These are phyloP conservation scores for Ranitomeya variabilis DNA, from an alignment of 2,113 vertebrate genomes.

Conservation along the genomic window DNA sequence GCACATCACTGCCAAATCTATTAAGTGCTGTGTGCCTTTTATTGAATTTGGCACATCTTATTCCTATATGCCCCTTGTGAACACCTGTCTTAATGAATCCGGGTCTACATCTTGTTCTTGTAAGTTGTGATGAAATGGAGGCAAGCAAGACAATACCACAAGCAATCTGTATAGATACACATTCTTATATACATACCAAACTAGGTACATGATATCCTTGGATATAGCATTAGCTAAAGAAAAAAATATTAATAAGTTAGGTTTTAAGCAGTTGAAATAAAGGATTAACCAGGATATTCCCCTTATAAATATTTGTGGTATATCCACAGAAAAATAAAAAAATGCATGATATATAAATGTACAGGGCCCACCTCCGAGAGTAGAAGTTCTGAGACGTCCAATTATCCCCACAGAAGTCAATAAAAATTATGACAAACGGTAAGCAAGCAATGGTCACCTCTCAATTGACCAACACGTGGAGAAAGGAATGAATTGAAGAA, in stretches of 20 bases:
- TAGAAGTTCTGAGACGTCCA: no score
- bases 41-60: no score
- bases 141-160: neutral
- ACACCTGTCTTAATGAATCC: no score
- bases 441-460: neutral
- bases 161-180: neutral
- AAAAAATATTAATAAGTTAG: neutral
- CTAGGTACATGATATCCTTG: neutral
- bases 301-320: neutral
- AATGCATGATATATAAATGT: neutral
- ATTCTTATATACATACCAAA: slow-evolving; percentile 3
- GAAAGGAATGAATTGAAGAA: no score
- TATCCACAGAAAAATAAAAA: neutral
- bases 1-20: no score
- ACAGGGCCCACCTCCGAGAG: neutral
- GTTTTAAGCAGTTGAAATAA: neutral
- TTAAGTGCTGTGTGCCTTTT: no score
- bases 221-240: neutral
- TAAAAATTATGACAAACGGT: neutral
- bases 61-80: no score
- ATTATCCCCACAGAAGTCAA: neutral
- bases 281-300: neutral
- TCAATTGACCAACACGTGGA: neutral
- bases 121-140: neutral
- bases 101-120: neutral